phyloP scores from a whole-genome alignment of 2,888 invertebrate species.

The Busseola fusca region DNA sequence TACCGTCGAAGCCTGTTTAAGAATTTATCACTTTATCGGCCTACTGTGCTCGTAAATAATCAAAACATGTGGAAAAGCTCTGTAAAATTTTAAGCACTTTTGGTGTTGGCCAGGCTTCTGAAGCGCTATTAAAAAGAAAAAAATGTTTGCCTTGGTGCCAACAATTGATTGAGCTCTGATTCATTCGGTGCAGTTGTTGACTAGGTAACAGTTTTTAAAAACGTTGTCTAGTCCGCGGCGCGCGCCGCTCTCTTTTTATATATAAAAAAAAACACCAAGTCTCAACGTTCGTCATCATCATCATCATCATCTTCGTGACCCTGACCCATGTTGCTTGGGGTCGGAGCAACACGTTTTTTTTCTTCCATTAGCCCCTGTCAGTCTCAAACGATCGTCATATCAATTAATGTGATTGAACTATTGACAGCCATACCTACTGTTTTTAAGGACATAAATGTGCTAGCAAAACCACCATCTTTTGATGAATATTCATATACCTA shows the following conservation, averaged over 20 bases:
- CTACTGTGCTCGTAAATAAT: slow-evolving; percentile 41
- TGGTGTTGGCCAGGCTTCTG: slow-evolving; percentile 6
- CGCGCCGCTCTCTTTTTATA: background rate
- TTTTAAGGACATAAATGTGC: background rate
- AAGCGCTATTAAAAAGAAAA: slow-evolving; percentile 3
- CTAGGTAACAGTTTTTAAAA: background rate
- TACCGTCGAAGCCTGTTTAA: slow-evolving; percentile 32
- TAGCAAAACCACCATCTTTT: background rate
- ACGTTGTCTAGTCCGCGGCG: too few relatives aligned
- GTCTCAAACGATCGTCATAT: background rate
- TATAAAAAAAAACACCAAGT: background rate
- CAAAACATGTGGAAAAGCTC: slow-evolving; percentile 39
- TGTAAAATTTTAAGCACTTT: slow-evolving; percentile 32
- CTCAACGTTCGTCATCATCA: background rate
- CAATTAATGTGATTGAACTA: slow-evolving; percentile 27
- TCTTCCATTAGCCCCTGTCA: background rate
- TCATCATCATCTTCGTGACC: background rate
- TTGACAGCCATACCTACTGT: background rate
- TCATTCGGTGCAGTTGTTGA: background rate
- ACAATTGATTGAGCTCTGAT: slow-evolving; percentile 5
- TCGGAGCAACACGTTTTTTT: background rate
- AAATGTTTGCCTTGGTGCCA: slow-evolving; percentile 8
- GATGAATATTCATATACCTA: slow-evolving; percentile 11
- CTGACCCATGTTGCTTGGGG: background rate
- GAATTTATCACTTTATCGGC: slow-evolving; percentile 41